phyloP scores from a whole-genome alignment of 2,113 vertebrate genomes.

The Dasyprocta punctata region DNA sequence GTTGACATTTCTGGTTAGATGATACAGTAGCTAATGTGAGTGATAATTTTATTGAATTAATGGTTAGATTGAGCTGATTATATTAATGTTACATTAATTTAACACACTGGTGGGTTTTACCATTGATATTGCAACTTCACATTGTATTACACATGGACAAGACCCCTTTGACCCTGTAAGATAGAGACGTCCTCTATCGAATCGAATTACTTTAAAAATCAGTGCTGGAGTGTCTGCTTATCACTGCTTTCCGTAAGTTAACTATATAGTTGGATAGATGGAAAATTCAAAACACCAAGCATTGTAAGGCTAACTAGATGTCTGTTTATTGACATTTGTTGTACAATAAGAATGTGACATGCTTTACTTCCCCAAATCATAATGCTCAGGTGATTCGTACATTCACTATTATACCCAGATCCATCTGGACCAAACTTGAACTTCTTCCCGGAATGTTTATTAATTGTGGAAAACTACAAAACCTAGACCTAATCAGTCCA shows the following conservation, averaged over 20 bases:
- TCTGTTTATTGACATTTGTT: background rate
- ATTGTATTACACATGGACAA: background rate
- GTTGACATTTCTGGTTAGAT: background rate
- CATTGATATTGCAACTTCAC: background rate
- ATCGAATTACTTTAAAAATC: background rate
- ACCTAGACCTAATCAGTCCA: background rate
- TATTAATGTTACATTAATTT: background rate
- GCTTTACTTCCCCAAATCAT: background rate
- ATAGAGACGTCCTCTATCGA: background rate
- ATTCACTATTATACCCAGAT: background rate
- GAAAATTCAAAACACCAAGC: background rate
- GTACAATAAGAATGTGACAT: background rate
- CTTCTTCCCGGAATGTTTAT: background rate
- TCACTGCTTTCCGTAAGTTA: background rate
- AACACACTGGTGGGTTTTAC: background rate
- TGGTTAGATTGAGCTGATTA: constrained; percentile 2
- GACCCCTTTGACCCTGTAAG: background rate
- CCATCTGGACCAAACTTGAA: background rate
- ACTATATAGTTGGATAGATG: background rate
- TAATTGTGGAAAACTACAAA: background rate
- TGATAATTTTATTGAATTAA: constrained; percentile 31
- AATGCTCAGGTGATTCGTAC: background rate
- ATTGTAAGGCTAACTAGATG: background rate
- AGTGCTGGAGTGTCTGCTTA: background rate
- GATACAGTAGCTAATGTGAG: background rate